These are phyloP conservation scores for Heliconius erato DNA, from an alignment of 2,888 invertebrate genomes.

Conservation along the genomic window DNA sequence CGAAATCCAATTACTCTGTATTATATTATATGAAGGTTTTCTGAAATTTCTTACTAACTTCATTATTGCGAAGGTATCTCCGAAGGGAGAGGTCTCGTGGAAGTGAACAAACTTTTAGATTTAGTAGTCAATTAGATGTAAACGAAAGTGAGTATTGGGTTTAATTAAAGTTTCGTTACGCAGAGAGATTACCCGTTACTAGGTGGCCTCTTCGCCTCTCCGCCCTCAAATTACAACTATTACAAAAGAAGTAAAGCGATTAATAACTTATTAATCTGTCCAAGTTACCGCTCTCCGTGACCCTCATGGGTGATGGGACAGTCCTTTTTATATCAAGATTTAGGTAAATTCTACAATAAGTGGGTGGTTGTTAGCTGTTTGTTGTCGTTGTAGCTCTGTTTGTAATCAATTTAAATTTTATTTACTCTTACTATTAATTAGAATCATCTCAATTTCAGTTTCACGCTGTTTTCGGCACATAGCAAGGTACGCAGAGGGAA, in stretches of 20 bases:
- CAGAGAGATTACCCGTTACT: background rate
- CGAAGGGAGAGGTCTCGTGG: slow-evolving; percentile 2
- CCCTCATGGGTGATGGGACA: background rate
- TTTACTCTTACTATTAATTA: no score
- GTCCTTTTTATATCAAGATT: slow-evolving; percentile 27
- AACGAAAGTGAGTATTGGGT: slow-evolving; percentile 17
- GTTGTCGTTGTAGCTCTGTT: background rate
- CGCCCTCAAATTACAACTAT: no score
- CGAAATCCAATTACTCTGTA: slow-evolving; percentile 24
- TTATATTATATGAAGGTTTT: slow-evolving; percentile 9
- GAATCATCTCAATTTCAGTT: no score
- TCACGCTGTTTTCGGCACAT: no score
- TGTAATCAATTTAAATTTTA: no score
- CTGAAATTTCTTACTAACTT: slow-evolving; percentile 21
- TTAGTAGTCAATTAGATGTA: slow-evolving; percentile 25
- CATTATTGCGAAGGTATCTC: slow-evolving; percentile 14
- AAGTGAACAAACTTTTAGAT: slow-evolving; percentile 26
- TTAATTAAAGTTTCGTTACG: slow-evolving; percentile 30
- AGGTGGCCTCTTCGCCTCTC: no score
- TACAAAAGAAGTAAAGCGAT: slow-evolving; percentile 46
- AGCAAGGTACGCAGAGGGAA: no score
- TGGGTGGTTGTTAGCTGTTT: background rate
- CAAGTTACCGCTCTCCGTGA: slow-evolving; percentile 35
- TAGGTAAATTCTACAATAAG: background rate
- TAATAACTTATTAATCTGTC: slow-evolving; percentile 48